phyloP scores from a whole-genome alignment of 2,113 vertebrate species.

The Heterotis niloticus region DNA sequence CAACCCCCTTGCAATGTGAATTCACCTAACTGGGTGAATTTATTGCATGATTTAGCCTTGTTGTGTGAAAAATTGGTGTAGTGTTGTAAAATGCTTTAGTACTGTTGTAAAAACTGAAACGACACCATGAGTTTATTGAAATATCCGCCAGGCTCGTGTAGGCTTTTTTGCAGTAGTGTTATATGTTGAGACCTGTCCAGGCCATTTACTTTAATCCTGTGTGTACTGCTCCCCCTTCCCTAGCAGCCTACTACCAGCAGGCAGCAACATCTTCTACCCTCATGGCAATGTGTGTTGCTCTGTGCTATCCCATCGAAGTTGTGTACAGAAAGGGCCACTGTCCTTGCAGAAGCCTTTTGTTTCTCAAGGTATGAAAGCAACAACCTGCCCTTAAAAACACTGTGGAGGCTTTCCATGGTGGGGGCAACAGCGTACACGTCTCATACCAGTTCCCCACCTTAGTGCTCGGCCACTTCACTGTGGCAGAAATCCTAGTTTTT shows the following conservation, averaged over 20 bases:
- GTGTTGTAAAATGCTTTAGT: neutral
- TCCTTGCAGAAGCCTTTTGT: neutral
- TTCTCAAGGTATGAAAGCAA: neutral
- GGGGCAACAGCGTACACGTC: no score
- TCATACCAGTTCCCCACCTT: no score
- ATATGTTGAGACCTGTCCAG: conserved; percentile 17
- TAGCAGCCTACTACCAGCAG: no score
- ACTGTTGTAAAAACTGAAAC: neutral
- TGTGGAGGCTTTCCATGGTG: no score
- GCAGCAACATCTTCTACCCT: neutral
- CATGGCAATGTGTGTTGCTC: conserved; percentile 1
- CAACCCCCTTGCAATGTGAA: no score
- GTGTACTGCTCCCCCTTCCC: neutral
- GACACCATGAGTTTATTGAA: no score
- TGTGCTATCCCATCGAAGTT: neutral
- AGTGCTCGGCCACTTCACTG: no score
- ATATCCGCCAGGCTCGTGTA: no score
- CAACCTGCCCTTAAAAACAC: neutral
- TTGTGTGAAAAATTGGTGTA: no score
- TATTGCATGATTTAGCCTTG: no score
- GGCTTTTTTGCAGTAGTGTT: neutral
- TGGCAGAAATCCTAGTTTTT: no score
- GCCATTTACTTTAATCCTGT: neutral
- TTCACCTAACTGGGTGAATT: no score
- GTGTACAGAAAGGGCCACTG: neutral